A percentile compares a stretch with the other conserved stretches of the same genome.
These are phyloP conservation scores for Dryobotodes eremita DNA, from an alignment of 2,888 invertebrate species.

Conservation along the genomic window DNA sequence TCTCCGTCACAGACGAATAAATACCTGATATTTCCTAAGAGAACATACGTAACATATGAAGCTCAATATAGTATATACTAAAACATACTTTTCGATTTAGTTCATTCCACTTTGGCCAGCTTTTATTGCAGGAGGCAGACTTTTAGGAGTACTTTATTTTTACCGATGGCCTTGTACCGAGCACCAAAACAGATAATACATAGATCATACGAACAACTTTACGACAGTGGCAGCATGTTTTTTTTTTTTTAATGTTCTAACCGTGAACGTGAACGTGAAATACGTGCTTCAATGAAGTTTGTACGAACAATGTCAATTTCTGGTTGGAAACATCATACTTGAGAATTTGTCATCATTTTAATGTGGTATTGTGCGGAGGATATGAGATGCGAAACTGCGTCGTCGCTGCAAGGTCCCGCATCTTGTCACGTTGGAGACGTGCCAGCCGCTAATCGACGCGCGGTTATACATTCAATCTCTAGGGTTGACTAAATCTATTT, in stretches of 20 bases:
- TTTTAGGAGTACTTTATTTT: slow-evolving; percentile 50
- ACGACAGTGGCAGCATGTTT: slow-evolving; percentile 43
- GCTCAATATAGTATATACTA: slow-evolving; percentile 13
- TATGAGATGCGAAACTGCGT: slow-evolving; percentile 73
- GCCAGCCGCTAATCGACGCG: slow-evolving; percentile 86
- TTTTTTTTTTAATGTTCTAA: slow-evolving; percentile 14
- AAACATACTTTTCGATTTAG: slow-evolving; percentile 33
- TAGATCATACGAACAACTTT: slow-evolving; percentile 51
- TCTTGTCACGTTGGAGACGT: slow-evolving; percentile 75
- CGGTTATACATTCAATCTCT: slow-evolving; percentile 82
- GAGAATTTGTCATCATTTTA: slow-evolving; percentile 49
- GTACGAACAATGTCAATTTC: slow-evolving; percentile 22
- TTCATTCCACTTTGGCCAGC: slow-evolving; percentile 42
- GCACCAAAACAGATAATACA: slow-evolving; percentile 43
- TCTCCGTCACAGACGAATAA: background rate
- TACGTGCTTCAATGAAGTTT: slow-evolving; percentile 55
- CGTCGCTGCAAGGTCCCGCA: slow-evolving; percentile 74
- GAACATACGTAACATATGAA: background rate
- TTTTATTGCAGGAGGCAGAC: slow-evolving; percentile 39
- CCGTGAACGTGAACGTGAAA: slow-evolving; percentile 25
- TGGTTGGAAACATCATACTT: slow-evolving; percentile 30
- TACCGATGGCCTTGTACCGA: slow-evolving; percentile 48
- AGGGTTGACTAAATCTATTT: slow-evolving; percentile 54
- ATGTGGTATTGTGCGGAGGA: slow-evolving; percentile 50
- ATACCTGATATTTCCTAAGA: background rate